Percentiles rank a stretch among this genome's conserved stretches.
Evolutionary conservation across 2,888 invertebrate species (phyloP).

Genomic region (Erebia epiphron): DNA sequence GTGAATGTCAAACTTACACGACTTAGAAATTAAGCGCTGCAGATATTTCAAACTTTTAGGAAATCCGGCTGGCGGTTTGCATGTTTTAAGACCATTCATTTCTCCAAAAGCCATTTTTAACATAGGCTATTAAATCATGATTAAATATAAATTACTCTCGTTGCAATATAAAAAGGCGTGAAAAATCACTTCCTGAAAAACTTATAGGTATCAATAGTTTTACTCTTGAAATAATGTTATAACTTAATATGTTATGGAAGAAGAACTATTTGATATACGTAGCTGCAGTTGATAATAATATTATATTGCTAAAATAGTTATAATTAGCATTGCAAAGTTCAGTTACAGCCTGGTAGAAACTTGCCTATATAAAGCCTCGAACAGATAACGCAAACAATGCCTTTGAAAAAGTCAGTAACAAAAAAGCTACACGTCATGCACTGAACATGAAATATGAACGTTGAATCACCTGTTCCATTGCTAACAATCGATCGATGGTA

Average conservation of each 20-base stretch:
- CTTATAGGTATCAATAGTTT: not conserved
- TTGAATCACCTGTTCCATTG: constrained; percentile 7
- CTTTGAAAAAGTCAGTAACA: constrained; percentile 19
- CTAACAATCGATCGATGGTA: constrained; percentile 27
- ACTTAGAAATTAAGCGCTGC: constrained; percentile 4
- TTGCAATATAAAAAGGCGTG: not conserved
- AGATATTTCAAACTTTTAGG: constrained; percentile 18
- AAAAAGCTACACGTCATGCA: constrained; percentile 24
- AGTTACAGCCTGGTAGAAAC: constrained; percentile 6
- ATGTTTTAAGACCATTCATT: constrained; percentile 15
- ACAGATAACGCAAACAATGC: constrained; percentile 32
- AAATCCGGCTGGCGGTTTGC: constrained; percentile 21
- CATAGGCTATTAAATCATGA: constrained; percentile 1
- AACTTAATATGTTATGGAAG: not conserved
- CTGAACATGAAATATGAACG: constrained; percentile 17
- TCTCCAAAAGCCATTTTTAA: constrained; percentile 15
- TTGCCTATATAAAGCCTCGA: constrained; percentile 20
- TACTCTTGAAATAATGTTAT: not conserved
- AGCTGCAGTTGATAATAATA: constrained; percentile 1
- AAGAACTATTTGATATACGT: not conserved
- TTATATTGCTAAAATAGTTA: constrained; percentile 11
- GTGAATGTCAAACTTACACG: constrained; percentile 27
- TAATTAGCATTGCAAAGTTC: constrained; percentile 17
- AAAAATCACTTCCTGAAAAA: constrained; percentile 5
- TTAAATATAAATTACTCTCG: not conserved